These are phyloP conservation scores for Pelodytes ibericus DNA, from an alignment of 2,797 vertebrate species.

Conservation along the genomic window DNA sequence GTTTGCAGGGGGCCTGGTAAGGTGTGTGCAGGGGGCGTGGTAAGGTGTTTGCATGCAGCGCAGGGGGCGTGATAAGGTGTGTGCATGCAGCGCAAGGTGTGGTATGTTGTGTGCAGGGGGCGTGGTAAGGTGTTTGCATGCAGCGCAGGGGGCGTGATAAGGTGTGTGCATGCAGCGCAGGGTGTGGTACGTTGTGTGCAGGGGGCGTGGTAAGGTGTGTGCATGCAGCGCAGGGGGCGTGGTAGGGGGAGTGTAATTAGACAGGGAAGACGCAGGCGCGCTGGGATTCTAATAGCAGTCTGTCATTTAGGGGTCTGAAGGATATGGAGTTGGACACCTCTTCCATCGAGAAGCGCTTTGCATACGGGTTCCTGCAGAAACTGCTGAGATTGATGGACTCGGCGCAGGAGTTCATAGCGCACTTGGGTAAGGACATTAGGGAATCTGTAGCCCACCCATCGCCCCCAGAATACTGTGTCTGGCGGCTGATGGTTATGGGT, in stretches of 20 bases:
- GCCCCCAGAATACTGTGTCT: too few species aligned
- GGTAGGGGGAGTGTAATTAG: neutral
- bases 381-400: conserved; percentile 93
- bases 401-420: conserved; percentile 93
- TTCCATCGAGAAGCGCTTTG: conserved; percentile 94
- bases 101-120: too few species aligned
- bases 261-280: too few species aligned
- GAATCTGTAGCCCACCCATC: neutral
- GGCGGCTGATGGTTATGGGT: too few species aligned
- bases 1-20: too few species aligned
- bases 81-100: too few species aligned
- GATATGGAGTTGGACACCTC: conserved; percentile 96
- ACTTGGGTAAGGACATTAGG: conserved; percentile 76
- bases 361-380: conserved; percentile 93
- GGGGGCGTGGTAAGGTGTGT: too few species aligned
- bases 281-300: conserved; percentile 9
- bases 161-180: neutral
- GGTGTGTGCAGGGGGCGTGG: too few species aligned
- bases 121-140: too few species aligned
- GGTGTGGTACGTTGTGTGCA: too few species aligned
- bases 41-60: too few species aligned
- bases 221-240: neutral
- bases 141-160: neutral
- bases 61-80: too few species aligned
- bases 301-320: conserved; percentile 81